phyloP scores from a whole-genome alignment of 2,888 invertebrate species.

The Patella ulyssiponensis region DNA sequence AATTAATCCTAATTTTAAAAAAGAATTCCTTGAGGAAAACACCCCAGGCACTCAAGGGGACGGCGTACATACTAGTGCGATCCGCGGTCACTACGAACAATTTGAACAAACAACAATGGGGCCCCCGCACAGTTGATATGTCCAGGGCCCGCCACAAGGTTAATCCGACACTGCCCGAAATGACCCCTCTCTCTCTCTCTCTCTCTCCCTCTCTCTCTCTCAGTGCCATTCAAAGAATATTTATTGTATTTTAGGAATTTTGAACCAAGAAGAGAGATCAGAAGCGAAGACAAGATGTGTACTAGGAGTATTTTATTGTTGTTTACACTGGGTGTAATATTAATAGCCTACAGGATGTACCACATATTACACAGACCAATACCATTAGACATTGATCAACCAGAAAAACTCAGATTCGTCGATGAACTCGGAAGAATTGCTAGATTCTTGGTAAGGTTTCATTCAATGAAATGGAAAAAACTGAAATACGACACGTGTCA shows the following conservation, averaged over 20 bases:
- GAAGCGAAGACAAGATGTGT: slow-evolving; percentile 66
- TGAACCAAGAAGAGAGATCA: too few relatives aligned
- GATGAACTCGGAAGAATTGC: slow-evolving; percentile 53
- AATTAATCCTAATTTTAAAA: too few relatives aligned
- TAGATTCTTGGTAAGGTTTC: slow-evolving; percentile 42
- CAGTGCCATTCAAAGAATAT: too few relatives aligned
- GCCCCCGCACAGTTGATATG: neutral
- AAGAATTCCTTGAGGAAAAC: too few relatives aligned
- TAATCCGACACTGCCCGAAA: too few relatives aligned
- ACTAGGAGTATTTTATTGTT: slow-evolving; percentile 75
- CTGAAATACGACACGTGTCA: neutral
- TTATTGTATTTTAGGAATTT: too few relatives aligned
- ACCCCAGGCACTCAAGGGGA: too few relatives aligned
- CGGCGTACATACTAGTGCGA: too few relatives aligned
- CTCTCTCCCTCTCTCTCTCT: neutral
- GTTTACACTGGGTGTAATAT: slow-evolving; percentile 33
- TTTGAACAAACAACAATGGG: too few relatives aligned
- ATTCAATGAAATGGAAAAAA: neutral
- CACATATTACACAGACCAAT: slow-evolving; percentile 47
- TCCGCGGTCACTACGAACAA: too few relatives aligned
- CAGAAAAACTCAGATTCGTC: slow-evolving; percentile 49
- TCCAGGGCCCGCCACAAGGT: neutral
- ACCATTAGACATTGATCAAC: slow-evolving; percentile 50
- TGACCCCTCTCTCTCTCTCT: slow-evolving; percentile 13
- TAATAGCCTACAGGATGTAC: slow-evolving; percentile 48